Evolutionary conservation across 1,140 invertebrate genomes (phyloP).

Genomic region (Halesus radiatus): DNA sequence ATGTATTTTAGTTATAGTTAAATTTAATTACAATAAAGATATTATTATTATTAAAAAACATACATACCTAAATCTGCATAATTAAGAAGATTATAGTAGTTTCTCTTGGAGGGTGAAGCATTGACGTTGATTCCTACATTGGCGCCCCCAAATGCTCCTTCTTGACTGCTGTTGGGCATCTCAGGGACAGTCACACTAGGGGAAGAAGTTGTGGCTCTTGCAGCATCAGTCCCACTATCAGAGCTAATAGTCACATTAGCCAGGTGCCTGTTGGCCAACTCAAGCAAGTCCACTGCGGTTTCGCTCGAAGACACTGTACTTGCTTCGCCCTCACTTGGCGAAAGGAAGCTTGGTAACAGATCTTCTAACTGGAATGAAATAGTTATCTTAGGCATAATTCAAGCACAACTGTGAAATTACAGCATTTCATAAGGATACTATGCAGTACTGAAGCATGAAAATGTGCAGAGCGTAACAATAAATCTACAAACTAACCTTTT

Average conservation of each 20-base stretch:
- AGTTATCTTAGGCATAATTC: background rate
- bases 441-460: no score
- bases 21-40: no score
- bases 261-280: background rate
- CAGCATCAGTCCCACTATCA: background rate
- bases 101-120: conserved; percentile 55
- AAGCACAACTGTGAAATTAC: background rate
- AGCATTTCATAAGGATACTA: background rate
- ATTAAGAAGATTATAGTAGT: conserved; percentile 53
- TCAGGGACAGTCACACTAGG: background rate
- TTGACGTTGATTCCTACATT: conserved; percentile 54
- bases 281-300: background rate
- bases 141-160: conserved; percentile 43
- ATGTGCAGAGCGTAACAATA: background rate
- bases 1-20: no score
- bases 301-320: background rate
- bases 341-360: conserved; percentile 10
- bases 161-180: conserved; percentile 53
- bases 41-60: no score
- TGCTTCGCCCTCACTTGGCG: background rate
- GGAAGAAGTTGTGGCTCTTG: background rate
- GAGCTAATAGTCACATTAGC: conserved; percentile 22
- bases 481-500: conserved; percentile 45
- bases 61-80: conserved; percentile 55
- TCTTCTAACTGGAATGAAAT: conserved; percentile 31